phyloP scores from a whole-genome alignment of 2,888 invertebrate species.

The Chloroclysta siterata region DNA sequence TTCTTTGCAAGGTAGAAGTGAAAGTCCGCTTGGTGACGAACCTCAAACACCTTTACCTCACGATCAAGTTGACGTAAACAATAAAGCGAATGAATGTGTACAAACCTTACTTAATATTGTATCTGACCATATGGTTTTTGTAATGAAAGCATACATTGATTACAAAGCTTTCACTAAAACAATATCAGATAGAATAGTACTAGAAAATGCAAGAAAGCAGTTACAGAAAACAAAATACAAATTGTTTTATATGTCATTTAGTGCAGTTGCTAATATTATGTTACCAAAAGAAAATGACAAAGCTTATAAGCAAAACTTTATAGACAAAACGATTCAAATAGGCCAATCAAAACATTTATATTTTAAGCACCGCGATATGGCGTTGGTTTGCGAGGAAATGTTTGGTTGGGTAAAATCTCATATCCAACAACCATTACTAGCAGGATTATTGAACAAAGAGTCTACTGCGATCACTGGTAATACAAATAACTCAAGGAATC shows the following conservation, averaged over 20 bases:
- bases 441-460: slow-evolving; percentile 6
- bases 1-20: background rate
- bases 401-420: slow-evolving; percentile 51
- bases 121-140: slow-evolving; percentile 45
- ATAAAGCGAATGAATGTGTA: slow-evolving; percentile 21
- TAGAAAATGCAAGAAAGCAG: slow-evolving; percentile 29
- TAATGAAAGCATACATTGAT: slow-evolving; percentile 43
- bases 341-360: slow-evolving; percentile 30
- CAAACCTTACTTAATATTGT: slow-evolving; percentile 36
- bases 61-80: slow-evolving; percentile 10
- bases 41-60: background rate
- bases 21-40: background rate
- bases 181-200: slow-evolving; percentile 7
- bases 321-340: slow-evolving; percentile 45
- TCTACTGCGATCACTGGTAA: background rate
- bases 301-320: slow-evolving; percentile 46
- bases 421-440: slow-evolving; percentile 16
- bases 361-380: slow-evolving; percentile 27
- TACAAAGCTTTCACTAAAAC: slow-evolving; percentile 22
- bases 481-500: slow-evolving; percentile 4
- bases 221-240: slow-evolving; percentile 44
- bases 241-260: slow-evolving; percentile 53
- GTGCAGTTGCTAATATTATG: slow-evolving; percentile 47
- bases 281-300: slow-evolving; percentile 52
- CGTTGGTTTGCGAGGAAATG: slow-evolving; percentile 49